A percentile compares a stretch with the other conserved stretches of the same genome.
Conservation (phyloP, 1,140 invertebrate genomes). For the Drosophila repleta region DNA sequence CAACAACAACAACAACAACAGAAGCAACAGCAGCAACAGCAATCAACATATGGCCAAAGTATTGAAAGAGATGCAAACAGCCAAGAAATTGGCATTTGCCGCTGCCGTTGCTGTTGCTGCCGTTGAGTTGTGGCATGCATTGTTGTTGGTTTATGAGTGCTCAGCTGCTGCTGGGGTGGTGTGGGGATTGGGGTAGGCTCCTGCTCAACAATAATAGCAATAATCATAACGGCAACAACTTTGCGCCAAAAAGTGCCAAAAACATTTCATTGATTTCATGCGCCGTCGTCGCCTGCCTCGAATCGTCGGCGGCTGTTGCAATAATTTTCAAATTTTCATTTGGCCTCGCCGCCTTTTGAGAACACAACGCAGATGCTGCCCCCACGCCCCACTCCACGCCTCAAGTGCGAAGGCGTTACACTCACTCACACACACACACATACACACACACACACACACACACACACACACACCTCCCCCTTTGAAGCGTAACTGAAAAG, state of each 20-base stretch:
- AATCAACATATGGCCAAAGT: constrained; percentile 67
- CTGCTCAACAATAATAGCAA: constrained; percentile 71
- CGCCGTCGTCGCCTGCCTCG: constrained; percentile 18
- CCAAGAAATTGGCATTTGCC: constrained; percentile 54
- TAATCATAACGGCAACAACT: constrained; percentile 77
- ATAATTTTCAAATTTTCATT: constrained; percentile 81
- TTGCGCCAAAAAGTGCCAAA: constrained; percentile 76
- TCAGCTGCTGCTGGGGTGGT: neutral
- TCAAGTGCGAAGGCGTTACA: constrained; percentile 30
- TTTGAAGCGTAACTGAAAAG: constrained; percentile 51
- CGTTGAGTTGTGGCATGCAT: constrained; percentile 66
- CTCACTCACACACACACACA: constrained; percentile 7
- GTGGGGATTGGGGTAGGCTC: neutral
- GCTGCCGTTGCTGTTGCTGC: constrained; percentile 16
- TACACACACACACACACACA: constrained; percentile 6
- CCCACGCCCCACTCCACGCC: neutral
- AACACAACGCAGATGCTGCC: constrained; percentile 73
- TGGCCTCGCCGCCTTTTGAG: constrained; percentile 54
- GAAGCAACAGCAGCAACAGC: constrained; percentile 54
- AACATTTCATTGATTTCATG: constrained; percentile 75
- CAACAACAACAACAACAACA: constrained; percentile 44
- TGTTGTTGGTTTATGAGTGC: constrained; percentile 54
- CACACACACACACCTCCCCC: neutral
- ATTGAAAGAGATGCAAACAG: constrained; percentile 50
- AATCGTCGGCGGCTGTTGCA: constrained; percentile 60